A percentile compares a stretch with the other conserved stretches of the same genome.
phyloP scores from a whole-genome alignment of 2,113 vertebrate genomes.

The Catagonus wagneri region DNA sequence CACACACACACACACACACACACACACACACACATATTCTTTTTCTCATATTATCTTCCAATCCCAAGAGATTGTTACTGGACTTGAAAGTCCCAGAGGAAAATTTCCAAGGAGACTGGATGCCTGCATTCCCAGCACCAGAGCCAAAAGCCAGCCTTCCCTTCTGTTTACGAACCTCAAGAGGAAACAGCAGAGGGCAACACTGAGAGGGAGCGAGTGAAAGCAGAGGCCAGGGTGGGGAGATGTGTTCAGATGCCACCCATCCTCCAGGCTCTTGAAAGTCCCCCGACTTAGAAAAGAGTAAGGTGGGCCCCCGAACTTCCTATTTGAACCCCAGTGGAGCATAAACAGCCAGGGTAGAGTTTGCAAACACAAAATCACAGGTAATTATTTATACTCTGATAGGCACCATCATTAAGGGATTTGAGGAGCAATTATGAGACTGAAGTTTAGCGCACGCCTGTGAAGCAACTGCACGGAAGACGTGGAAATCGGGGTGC shows the following conservation, averaged over 20 bases:
- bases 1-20: too few species aligned
- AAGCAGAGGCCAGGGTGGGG: not conserved
- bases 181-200: not conserved
- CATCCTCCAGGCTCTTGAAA: not conserved
- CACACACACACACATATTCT: too few species aligned
- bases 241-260: not conserved
- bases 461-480: not conserved
- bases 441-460: conserved; percentile 65
- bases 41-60: too few species aligned
- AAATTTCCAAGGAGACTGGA: not conserved
- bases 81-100: not conserved
- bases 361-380: conserved; percentile 75
- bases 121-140: not conserved
- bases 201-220: not conserved
- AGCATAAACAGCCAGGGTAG: not conserved
- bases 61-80: too few species aligned
- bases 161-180: not conserved
- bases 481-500: not conserved
- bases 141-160: not conserved
- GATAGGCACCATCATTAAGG: conserved; percentile 76
- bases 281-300: not conserved
- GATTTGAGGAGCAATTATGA: conserved; percentile 76
- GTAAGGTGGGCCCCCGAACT: not conserved
- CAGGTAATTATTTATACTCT: conserved; percentile 75
- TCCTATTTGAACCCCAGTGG: not conserved